These are phyloP conservation scores for Uloborus diversus DNA, from an alignment of 1,140 invertebrate genomes.

Conservation along the genomic window DNA sequence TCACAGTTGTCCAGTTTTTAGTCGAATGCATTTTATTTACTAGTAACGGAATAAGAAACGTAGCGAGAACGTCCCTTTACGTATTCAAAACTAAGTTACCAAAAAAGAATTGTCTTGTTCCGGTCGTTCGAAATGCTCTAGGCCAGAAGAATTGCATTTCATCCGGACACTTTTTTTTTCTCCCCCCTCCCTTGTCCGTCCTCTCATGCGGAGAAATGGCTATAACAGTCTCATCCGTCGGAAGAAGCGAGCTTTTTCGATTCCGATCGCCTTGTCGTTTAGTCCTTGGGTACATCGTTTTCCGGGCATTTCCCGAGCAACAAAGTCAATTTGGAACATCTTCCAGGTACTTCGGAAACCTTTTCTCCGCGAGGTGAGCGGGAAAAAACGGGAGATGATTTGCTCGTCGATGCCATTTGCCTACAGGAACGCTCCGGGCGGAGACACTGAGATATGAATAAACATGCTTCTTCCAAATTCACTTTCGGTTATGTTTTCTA, in stretches of 20 bases:
- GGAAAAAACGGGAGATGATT: background rate
- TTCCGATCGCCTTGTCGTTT: conserved; percentile 24
- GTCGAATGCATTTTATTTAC: conserved; percentile 21
- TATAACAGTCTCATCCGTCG: no score
- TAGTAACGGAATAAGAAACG: background rate
- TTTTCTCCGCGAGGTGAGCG: background rate
- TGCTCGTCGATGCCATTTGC: conserved; percentile 40
- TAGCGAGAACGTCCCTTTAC: background rate
- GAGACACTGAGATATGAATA: no score
- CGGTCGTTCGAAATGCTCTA: conserved; percentile 19
- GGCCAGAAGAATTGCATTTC: conserved; percentile 29
- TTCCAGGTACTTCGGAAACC: conserved; percentile 11
- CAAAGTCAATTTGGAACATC: conserved; percentile 51
- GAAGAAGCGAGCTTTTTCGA: conserved; percentile 23
- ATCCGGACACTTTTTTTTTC: background rate
- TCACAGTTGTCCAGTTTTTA: conserved; percentile 8
- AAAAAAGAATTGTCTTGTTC: conserved; percentile 37
- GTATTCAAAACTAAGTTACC: conserved; percentile 50
- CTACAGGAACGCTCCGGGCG: conserved; percentile 13
- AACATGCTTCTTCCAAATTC: no score
- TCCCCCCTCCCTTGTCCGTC: conserved; percentile 16
- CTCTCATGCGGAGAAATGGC: conserved; percentile 26
- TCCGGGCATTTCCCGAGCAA: conserved; percentile 44
- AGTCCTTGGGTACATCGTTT: conserved; percentile 34
- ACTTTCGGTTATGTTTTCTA: no score